Conservation (phyloP, 2,888 invertebrate species). For the Tenthredo scrophulariae region DNA sequence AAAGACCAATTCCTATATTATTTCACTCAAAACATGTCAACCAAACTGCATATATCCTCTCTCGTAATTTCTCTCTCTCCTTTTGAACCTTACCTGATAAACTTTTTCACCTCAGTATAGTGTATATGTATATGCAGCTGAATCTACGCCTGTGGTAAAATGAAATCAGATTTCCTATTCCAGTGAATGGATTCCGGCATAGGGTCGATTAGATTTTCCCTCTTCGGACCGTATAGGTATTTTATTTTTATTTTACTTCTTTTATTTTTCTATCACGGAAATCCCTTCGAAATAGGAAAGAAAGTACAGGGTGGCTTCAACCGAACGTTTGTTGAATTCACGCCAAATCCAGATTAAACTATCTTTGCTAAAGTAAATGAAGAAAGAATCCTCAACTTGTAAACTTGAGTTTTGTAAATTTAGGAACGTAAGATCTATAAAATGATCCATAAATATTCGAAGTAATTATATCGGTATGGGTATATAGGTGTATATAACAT, state of each 20-base stretch:
- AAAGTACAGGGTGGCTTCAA: not conserved
- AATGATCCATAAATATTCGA: not conserved
- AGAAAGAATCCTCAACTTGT: not conserved
- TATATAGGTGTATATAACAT: too few species aligned
- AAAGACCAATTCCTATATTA: not conserved
- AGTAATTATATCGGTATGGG: not conserved
- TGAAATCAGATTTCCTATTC: constrained; percentile 20
- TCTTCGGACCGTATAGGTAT: not conserved
- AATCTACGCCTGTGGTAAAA: not conserved
- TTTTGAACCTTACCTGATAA: not conserved
- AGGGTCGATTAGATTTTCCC: constrained; percentile 39
- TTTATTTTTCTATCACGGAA: not conserved
- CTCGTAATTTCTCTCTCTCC: not conserved
- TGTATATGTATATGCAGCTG: not conserved
- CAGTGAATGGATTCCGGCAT: not conserved
- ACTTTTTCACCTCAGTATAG: not conserved
- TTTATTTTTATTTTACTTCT: not conserved
- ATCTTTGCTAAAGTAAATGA: not conserved
- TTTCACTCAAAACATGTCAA: too few species aligned
- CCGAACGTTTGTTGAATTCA: not conserved
- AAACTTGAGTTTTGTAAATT: not conserved
- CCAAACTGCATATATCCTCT: not conserved
- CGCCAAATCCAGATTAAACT: not conserved
- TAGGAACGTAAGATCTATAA: constrained; percentile 33
- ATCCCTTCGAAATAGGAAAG: not conserved